Evolutionary conservation across 2,888 invertebrate genomes (phyloP).

Genomic region (Drosophila dives): DNA sequence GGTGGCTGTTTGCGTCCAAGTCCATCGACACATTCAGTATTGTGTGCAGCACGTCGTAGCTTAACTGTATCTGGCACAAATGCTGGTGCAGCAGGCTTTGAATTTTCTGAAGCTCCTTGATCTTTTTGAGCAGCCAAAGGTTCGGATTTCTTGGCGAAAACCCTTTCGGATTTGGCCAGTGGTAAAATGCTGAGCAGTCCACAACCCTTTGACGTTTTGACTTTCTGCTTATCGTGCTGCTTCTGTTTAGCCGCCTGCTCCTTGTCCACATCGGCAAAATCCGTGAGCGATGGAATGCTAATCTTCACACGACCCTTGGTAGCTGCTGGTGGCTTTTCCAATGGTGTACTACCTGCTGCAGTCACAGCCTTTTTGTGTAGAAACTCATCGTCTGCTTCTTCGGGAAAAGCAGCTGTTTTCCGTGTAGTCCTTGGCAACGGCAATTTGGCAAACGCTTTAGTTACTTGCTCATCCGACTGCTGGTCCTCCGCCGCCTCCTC

Average conservation of each 20-base stretch:
- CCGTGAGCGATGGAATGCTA: slow-evolving; percentile 88
- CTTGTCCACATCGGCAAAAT: slow-evolving; percentile 84
- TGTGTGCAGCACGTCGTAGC: slow-evolving; percentile 81
- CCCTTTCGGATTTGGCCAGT: slow-evolving; percentile 86
- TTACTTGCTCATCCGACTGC: slow-evolving; percentile 36
- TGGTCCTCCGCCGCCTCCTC: slow-evolving; percentile 15
- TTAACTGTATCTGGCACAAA: slow-evolving; percentile 85
- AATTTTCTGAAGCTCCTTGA: not conserved
- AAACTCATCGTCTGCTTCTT: slow-evolving; percentile 88
- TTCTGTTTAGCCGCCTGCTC: slow-evolving; percentile 70
- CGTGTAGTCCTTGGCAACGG: slow-evolving; percentile 75
- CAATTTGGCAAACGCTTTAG: slow-evolving; percentile 76
- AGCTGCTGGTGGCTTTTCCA: slow-evolving; percentile 75
- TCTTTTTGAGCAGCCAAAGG: not conserved
- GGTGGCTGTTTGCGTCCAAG: slow-evolving; percentile 13
- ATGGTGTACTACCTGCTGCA: slow-evolving; percentile 26
- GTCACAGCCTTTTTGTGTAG: slow-evolving; percentile 87
- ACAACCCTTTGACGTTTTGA: slow-evolving; percentile 60
- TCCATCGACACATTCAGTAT: slow-evolving; percentile 80
- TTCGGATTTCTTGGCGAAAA: slow-evolving; percentile 61
- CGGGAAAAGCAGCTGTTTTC: slow-evolving; percentile 32
- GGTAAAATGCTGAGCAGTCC: slow-evolving; percentile 90
- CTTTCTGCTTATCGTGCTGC: slow-evolving; percentile 39
- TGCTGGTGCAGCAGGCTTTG: slow-evolving; percentile 35
- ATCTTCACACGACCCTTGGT: slow-evolving; percentile 87